phyloP scores from a whole-genome alignment of 2,113 vertebrate species.

The Epinephelus fuscoguttatus region DNA sequence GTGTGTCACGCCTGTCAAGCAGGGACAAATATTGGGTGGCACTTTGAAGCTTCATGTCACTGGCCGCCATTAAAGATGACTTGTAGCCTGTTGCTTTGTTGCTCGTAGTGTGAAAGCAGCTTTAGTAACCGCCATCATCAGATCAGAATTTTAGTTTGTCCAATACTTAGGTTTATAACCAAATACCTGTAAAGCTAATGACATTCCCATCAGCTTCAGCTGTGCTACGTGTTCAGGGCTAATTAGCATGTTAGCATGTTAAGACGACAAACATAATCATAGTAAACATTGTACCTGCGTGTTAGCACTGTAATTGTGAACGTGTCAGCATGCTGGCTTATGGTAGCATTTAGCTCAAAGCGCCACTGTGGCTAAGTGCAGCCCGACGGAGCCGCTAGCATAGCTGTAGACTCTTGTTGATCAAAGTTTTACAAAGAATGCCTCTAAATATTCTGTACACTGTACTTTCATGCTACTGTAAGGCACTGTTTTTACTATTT shows the following conservation, averaged over 20 bases:
- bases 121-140: not conserved
- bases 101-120: no score
- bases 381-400: not conserved
- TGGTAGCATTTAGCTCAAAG: no score
- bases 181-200: not conserved
- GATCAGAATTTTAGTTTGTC: not conserved
- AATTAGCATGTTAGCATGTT: not conserved
- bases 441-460: not conserved
- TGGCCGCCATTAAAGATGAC: no score
- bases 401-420: not conserved
- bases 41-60: no score
- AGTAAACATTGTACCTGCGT: not conserved
- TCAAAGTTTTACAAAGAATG: not conserved
- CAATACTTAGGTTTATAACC: not conserved
- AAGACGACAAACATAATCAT: not conserved
- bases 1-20: no score
- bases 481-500: not conserved
- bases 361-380: no score
- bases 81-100: no score
- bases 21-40: no score
- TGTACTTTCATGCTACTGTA: not conserved
- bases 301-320: no score
- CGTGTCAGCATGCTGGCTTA: no score
- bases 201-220: not conserved
- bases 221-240: conserved; percentile 2